Evolutionary conservation across 2,888 invertebrate species (phyloP).

Genomic region (Drosophila helvetica): DNA sequence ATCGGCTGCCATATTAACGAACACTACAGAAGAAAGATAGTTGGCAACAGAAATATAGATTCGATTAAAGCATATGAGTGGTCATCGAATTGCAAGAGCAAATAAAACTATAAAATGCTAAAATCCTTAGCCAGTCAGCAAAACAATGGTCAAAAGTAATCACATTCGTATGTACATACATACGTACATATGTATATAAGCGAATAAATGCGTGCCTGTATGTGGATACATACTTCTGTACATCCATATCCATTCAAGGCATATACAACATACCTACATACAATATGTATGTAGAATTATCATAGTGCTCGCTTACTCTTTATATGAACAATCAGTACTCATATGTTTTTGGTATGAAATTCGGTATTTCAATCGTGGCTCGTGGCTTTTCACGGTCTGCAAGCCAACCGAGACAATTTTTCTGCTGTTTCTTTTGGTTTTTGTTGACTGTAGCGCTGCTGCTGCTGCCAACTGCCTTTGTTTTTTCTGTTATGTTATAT

Average conservation of each 20-base stretch:
- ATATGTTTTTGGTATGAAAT: constrained; percentile 79
- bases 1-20: no score
- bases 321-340: constrained; percentile 74
- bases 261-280: neutral
- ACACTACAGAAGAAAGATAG: neutral
- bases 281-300: constrained; percentile 26
- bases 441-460: constrained; percentile 62
- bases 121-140: neutral
- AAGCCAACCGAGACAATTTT: constrained; percentile 81
- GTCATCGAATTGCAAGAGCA: neutral
- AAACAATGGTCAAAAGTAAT: neutral
- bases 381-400: constrained; percentile 83
- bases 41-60: neutral
- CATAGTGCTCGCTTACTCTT: constrained; percentile 50
- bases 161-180: neutral
- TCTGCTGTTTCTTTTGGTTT: constrained; percentile 76
- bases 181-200: neutral
- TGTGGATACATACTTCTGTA: constrained; percentile 3
- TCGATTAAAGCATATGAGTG: neutral
- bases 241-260: neutral
- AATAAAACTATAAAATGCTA: no score
- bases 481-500: constrained; percentile 45
- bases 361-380: constrained; percentile 82
- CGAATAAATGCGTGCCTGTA: neutral
- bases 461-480: constrained; percentile 44